Evolutionary conservation across 2,113 vertebrate genomes (phyloP).

Genomic region (Australoheros scitulus): DNA sequence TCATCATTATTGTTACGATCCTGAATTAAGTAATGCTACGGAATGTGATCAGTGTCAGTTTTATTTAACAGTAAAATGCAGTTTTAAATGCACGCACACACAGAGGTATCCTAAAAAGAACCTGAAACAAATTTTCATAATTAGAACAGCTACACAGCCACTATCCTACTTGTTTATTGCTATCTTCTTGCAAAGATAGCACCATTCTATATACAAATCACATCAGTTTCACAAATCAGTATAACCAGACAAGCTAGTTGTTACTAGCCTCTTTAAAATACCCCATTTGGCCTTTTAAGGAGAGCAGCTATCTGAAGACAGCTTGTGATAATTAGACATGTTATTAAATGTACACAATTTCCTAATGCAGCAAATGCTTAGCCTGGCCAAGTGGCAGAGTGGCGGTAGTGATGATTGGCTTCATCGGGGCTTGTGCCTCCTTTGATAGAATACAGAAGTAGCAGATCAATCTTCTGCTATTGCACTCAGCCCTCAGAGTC

Average conservation of each 20-base stretch:
- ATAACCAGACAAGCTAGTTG: slow-evolving; percentile 37
- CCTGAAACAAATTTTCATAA: neutral
- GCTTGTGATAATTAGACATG: slow-evolving; percentile 80
- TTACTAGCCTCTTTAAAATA: slow-evolving; percentile 53
- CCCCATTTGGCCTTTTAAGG: slow-evolving; percentile 73
- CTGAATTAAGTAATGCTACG: neutral
- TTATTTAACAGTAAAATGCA: neutral
- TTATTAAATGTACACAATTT: slow-evolving; percentile 84
- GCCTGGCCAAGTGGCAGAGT: slow-evolving; percentile 75
- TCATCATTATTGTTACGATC: neutral
- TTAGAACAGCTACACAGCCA: neutral
- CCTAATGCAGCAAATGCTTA: slow-evolving; percentile 84
- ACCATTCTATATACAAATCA: slow-evolving; percentile 52
- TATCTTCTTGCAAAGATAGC: slow-evolving; percentile 38
- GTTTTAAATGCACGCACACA: neutral
- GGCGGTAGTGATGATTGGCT: slow-evolving; percentile 83
- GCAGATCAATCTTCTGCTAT: slow-evolving; percentile 90
- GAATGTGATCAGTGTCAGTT: neutral
- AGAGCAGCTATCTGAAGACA: slow-evolving; percentile 51
- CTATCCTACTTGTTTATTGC: neutral
- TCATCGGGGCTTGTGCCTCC: slow-evolving; percentile 77
- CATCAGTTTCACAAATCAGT: slow-evolving; percentile 64
- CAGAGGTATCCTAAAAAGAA: neutral
- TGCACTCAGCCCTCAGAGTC: slow-evolving; percentile 87
- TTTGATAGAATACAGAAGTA: slow-evolving; percentile 89